Evolutionary conservation across 1,140 invertebrate species (phyloP), one percentile per base, ranked within the genome.

Genomic region (Mesaphorura yosii): DNA sequence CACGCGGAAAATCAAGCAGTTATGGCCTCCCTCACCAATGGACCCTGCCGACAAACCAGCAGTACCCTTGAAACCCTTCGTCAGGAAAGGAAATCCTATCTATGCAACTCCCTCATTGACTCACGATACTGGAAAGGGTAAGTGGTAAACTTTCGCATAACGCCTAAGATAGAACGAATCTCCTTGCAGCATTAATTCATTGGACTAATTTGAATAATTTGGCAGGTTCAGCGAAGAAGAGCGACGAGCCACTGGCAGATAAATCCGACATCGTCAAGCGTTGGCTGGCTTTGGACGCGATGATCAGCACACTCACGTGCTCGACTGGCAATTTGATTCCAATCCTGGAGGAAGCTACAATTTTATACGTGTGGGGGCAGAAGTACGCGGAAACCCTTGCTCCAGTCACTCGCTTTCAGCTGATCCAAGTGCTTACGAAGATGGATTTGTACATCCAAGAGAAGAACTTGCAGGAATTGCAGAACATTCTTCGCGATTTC

Each of bases 11-110:
- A 63, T 57, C 49, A 73, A 73, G 52, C 71, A 75, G 54, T 63
- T 71, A 4, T 79, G 78, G 77, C 78, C 75, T 34, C 72, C 73
- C 28, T 48, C 57, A 31, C 41, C 44, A 25, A 41, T 44, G 23
- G 53, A 55, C 46, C 45, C 15, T 49, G 50, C 23, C 23, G 81
- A 83, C 28, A 85, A 84, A 66, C 85, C 84, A 0, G 70, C 75
- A 0, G 80, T 88, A 29, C 80, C 81, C 5, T 74, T 72, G 22
- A 83, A 83, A 68, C 81, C 81, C 2, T 64, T 72, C 2, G 73
- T 77, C 23, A 77, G 77, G 66, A 68, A 72, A 25, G 64, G 72
- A 14, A 75, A 78, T 66, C 76, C 76, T 12, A 80, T 81, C 51
- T 79, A 81, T 63, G 80, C 80, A 12, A 82, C 79, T 1, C 80